Base-by-base conservation (phyloP, 1,140 invertebrate genomes). In the Drosophila gunungcola region DNA sequence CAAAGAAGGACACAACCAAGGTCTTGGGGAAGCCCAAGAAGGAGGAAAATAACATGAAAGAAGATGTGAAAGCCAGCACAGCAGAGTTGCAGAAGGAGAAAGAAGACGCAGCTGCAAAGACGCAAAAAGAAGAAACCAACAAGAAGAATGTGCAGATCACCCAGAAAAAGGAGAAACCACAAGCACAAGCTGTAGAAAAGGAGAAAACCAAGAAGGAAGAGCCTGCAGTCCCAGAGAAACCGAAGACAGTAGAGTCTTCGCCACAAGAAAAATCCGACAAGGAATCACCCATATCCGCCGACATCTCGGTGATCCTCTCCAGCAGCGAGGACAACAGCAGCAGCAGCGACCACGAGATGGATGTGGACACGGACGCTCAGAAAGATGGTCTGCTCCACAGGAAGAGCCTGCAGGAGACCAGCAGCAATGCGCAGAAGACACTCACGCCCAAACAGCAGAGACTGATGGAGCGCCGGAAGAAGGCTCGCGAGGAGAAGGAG, bases 401-500 rank as follows among this genome's bases (percentile, higher is more conserved):
- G 11, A 61, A 10, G 21, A 56, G 55, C n/a, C 43, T 52, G 4
- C 43, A 34, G 7, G 45, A 55, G 34, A 2, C 13, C 3, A 12
- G 3, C 3, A 12, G 3, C 6, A 51, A 57, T 16, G 25, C 29
- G 1, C 48, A 32, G 11, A 49, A 74, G 29, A 73, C 52, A 1
- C 48, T 90, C 2, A 92, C 91, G 7, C 82, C 91, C n/a, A 92
- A 92, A 21, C 89, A 92, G 54, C 73, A 74, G 46, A 55, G 61
- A 7, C 54, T 90, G 2, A 21, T 84, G 46, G 91, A 93, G 36
- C 90, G 86, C 51, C 72, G 91, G 3, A 80, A 80, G 6, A 92
- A 92, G 54, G 92, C 91, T 4, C 84, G 86, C 25, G 92, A 93
- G 60, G 91, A 92, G 54, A 93, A 92, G 62, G 92, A 93, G 25